Percentiles rank a stretch among this genome's conserved stretches.
Evolutionary conservation across 2,888 invertebrate species (phyloP).

Genomic region (Baccha elongata): DNA sequence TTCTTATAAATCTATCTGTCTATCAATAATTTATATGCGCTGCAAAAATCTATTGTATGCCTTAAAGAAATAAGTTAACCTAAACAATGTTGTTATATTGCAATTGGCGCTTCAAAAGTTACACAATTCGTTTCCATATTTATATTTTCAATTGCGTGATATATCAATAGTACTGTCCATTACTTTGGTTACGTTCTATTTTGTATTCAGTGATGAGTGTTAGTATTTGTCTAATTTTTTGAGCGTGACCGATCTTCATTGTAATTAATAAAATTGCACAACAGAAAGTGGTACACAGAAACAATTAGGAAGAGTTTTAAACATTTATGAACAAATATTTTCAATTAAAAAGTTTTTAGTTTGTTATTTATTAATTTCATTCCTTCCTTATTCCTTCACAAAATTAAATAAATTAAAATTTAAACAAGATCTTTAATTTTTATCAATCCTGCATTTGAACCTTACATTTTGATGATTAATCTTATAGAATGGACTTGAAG

Average conservation of each 20-base stretch:
- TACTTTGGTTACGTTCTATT: constrained; percentile 31
- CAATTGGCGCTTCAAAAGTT: not conserved
- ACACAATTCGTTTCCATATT: not conserved
- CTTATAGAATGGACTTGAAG: constrained; percentile 66
- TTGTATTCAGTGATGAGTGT: constrained; percentile 11
- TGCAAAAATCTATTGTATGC: not conserved
- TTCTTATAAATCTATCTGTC: not conserved
- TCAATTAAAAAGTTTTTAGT: not conserved
- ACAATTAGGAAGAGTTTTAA: not conserved
- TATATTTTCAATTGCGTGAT: constrained; percentile 26
- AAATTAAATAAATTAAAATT: not conserved
- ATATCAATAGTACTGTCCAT: constrained; percentile 22
- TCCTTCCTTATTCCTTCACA: not conserved
- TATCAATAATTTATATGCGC: constrained; percentile 14
- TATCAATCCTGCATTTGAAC: not conserved
- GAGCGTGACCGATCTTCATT: constrained; percentile 47
- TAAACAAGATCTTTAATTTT: not conserved
- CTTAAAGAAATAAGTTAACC: not conserved
- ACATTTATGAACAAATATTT: not conserved
- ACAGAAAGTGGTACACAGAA: not conserved
- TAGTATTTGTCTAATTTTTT: constrained; percentile 6
- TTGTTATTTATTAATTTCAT: not conserved
- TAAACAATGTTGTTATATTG: not conserved
- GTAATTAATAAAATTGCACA: no score
- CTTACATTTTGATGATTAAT: no score